Percentiles rank a stretch among this genome's conserved stretches.
Conservation (phyloP, 2,797 vertebrate genomes). For the Hoplostethus mediterraneus region DNA sequence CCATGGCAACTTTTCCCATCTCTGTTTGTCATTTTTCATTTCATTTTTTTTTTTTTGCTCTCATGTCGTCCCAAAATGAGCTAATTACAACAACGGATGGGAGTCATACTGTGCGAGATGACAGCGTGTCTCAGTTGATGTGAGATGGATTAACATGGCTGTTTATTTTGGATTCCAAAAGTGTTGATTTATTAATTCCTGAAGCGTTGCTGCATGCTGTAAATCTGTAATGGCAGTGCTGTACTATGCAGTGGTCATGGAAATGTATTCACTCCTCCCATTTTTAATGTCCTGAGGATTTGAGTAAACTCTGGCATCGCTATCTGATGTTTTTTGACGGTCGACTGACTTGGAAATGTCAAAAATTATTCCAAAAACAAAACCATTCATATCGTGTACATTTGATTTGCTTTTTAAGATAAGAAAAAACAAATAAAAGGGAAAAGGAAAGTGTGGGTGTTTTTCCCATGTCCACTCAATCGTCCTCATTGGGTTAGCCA, state of each 20-base stretch:
- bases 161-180: constrained; percentile 75
- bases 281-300: constrained; percentile 5
- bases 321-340: neutral
- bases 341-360: neutral
- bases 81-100: constrained; percentile 79
- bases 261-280: constrained; percentile 29
- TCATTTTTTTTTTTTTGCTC: constrained; percentile 64
- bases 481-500: too few species aligned
- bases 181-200: constrained; percentile 78
- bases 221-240: constrained; percentile 70
- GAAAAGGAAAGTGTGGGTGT: neutral
- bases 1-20: constrained; percentile 45
- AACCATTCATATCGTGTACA: neutral
- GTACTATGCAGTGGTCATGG: constrained; percentile 47
- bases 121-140: constrained; percentile 76
- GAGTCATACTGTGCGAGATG: constrained; percentile 64
- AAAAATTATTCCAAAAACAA: neutral
- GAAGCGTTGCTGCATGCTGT: constrained; percentile 55
- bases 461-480: neutral
- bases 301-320: constrained; percentile 36
- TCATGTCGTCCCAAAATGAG: constrained; percentile 78
- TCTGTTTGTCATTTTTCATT: constrained; percentile 59
- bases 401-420: neutral
- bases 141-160: constrained; percentile 78
- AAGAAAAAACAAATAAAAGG: neutral